Percentiles rank a stretch among this genome's conserved stretches.
Evolutionary conservation across 2,888 invertebrate genomes (phyloP).

Genomic region (Dryocosmus kuriphilus): DNA sequence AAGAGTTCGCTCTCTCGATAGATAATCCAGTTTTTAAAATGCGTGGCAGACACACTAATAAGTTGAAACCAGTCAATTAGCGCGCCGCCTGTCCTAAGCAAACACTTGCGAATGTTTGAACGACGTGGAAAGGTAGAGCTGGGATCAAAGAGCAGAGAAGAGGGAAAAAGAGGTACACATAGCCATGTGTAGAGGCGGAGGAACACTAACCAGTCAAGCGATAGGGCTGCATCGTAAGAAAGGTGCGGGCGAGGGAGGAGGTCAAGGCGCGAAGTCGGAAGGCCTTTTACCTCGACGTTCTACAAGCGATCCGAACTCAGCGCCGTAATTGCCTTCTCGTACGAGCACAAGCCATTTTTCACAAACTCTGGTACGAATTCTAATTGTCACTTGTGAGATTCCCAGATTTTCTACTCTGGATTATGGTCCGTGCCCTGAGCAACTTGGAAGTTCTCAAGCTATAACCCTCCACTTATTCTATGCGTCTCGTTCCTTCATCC

Average conservation of each 20-base stretch:
- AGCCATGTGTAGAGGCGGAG: not conserved
- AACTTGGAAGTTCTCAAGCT: slow-evolving; percentile 16
- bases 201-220: slow-evolving; percentile 25
- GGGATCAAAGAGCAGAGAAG: slow-evolving; percentile 40
- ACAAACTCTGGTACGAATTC: slow-evolving; percentile 13
- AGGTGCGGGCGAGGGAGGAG: slow-evolving; percentile 35
- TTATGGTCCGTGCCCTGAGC: not conserved
- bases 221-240: slow-evolving; percentile 45
- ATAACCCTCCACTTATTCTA: slow-evolving; percentile 11
- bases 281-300: slow-evolving; percentile 53
- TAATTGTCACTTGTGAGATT: slow-evolving; percentile 3
- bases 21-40: slow-evolving; percentile 57
- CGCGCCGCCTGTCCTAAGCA: slow-evolving; percentile 70
- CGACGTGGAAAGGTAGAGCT: slow-evolving; percentile 54
- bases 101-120: slow-evolving; percentile 74
- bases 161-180: slow-evolving; percentile 45
- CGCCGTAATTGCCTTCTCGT: slow-evolving; percentile 54
- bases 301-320: slow-evolving; percentile 52
- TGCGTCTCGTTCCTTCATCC: slow-evolving; percentile 4
- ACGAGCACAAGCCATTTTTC: slow-evolving; percentile 44
- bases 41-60: slow-evolving; percentile 69
- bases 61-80: slow-evolving; percentile 74
- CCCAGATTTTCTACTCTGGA: slow-evolving; percentile 3
- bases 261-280: slow-evolving; percentile 53
- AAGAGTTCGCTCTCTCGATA: slow-evolving; percentile 12